Evolutionary conservation across 2,797 vertebrate genomes (phyloP), one percentile per base, ranked within the genome.

Genomic region (Gymnoscopelus braueri): DNA sequence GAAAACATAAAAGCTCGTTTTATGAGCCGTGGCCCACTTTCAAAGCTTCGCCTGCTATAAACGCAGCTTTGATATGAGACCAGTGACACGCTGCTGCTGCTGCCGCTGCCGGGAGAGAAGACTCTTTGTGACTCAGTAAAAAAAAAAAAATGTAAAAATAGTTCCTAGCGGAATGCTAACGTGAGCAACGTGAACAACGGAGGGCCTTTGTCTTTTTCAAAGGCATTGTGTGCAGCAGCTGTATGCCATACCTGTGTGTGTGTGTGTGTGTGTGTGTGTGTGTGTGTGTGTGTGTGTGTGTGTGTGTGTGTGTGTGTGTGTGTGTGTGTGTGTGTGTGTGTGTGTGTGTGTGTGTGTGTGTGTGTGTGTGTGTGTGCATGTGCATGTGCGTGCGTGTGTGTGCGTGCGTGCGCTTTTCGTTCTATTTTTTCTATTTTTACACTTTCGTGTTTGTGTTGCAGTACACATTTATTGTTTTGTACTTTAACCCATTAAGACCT

Each of bases 21-120:
- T 90, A 90, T 82, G 87, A 91, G 87, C 84, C 83, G 80, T 89
- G 88, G 88, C 89, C 89, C 90, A 87, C 82, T 91, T 92, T 91
- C 90, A 89, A 89, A 91, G 88, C 89, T 87, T 87, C 87, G 87
- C 85, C 81, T 89, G 80, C 82, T 84, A 81, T 90, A 89, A 91
- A 90, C 66, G 69, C 73, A 86, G 87, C 88, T 90, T 92, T 92
- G 90, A 92, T 90, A 87, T 82, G 85, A 90, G 88, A 88, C 88
- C 75, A 87, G 87, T 87, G 88, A 89, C 87, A 88, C 72, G 84
- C 88, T 88, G 87, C 84, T 82, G 85, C 26, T 29, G 26, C 26
- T 8, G 39, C 39, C 8, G 39, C 39, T 44, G 39, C 39, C 8
- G 39, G 39, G 39, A 75, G 82, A 86, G 88, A 90, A 83, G 80